Base-by-base conservation (phyloP, 2,113 vertebrate species). In the Camelus bactrianus region DNA sequence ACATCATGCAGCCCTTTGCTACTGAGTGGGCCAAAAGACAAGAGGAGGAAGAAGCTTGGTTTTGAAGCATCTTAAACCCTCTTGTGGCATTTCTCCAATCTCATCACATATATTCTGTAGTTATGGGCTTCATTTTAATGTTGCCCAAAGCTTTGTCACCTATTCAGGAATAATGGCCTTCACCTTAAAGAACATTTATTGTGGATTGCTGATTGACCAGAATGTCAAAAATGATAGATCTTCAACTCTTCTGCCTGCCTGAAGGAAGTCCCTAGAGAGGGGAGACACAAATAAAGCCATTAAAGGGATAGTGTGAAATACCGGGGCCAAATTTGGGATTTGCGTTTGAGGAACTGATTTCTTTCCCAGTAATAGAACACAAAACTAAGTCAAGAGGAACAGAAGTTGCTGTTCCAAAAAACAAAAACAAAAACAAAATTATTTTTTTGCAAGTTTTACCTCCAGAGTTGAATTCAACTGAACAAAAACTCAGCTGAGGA, bases 401-500 rank as follows among this genome's bases (percentile, higher is more conserved):
- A 62, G 30, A 87, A 77, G 38, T 26, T 60, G 15, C 28, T 42
- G 0, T 8, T 38, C 50, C 58, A 67, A 94, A 84, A 48, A 91
- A 42, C 38, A 42, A 42, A 42, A 42, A 42, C 38, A 42, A 42
- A 42, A 42, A 42, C 38, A 42, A 42, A 42, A 5, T 95, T 95
- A 5, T 54, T 79, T 80, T 88, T 97, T 85, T 70, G 73, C 86
- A 87, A 91, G 54, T 60, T 85, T 93, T 77, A 16, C 52, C 79
- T 89, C 70, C 76, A 94, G 65, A 80, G 62, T 87, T 84, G 73
- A 95, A 65, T 92, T 16, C 69, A 84, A n/a, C 50, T 93, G 52
- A 24, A 85, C 60, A 76, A 8, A 95, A 89, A 32, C 60, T 97
- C 95, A 84, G 77, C 72, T 87, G 86, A 98, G 98, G 95, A 98